These are phyloP conservation scores for Hydropotes inermis DNA, from an alignment of 2,113 vertebrate genomes.

Conservation along the genomic window DNA sequence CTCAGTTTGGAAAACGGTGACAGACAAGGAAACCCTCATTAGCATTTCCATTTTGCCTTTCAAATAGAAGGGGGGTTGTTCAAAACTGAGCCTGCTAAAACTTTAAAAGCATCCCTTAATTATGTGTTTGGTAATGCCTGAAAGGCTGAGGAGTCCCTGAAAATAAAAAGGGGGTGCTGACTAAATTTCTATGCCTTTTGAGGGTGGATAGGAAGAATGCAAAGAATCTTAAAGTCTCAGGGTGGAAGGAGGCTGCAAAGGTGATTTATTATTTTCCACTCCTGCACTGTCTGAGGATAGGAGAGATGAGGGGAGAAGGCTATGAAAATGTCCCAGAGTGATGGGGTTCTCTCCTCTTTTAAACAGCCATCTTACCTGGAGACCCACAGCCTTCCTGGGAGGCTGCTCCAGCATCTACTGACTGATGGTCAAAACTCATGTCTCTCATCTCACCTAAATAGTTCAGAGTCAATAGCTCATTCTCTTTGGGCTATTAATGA, in stretches of 20 bases:
- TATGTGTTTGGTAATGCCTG: background rate
- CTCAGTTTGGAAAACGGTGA: background rate
- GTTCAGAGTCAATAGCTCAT: background rate
- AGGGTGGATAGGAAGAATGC: background rate
- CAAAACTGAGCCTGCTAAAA: constrained; percentile 32
- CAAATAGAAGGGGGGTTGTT: constrained; percentile 35
- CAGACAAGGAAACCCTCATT: constrained; percentile 26
- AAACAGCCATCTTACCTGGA: background rate
- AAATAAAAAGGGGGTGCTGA: background rate
- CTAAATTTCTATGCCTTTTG: background rate
- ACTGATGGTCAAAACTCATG: background rate
- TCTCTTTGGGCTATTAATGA: background rate
- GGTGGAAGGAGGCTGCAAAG: background rate
- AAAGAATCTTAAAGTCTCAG: background rate
- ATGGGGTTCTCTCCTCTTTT: background rate
- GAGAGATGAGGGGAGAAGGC: background rate
- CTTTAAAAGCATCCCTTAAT: constrained; percentile 52
- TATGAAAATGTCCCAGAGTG: background rate
- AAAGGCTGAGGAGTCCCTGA: constrained; percentile 1
- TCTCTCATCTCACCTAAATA: background rate
- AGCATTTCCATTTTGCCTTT: constrained; percentile 50
- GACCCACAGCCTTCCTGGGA: background rate
- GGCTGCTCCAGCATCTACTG: background rate
- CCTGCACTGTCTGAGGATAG: background rate
- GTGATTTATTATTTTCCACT: background rate